phyloP scores from a whole-genome alignment of 2,113 vertebrate species.

The Bubalus kerabau region DNA sequence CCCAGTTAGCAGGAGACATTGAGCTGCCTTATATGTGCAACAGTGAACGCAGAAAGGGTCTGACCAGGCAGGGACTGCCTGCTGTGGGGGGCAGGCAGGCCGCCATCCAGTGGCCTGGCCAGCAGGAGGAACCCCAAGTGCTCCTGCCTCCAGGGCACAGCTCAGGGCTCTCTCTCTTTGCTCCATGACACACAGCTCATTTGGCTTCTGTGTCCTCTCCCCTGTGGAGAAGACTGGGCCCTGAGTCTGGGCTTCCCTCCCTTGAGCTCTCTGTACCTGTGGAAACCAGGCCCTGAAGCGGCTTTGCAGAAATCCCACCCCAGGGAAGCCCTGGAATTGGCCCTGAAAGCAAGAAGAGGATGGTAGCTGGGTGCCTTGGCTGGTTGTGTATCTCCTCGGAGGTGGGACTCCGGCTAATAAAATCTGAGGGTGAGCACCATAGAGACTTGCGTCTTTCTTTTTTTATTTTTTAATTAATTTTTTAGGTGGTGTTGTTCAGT shows the following conservation, averaged over 20 bases:
- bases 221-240: background rate
- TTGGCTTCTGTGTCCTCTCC: background rate
- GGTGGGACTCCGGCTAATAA: constrained; percentile 35
- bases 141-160: background rate
- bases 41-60: background rate
- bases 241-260: background rate
- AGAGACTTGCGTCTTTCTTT: background rate
- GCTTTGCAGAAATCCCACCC: background rate
- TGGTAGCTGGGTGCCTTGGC: background rate
- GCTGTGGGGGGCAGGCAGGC: background rate
- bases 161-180: background rate
- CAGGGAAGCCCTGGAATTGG: rapidly evolving
- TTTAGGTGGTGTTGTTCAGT: background rate
- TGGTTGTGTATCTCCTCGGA: background rate
- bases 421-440: background rate
- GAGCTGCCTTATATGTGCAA: background rate
- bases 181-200: rapidly evolving
- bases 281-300: background rate
- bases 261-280: background rate
- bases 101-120: too few relatives aligned
- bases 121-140: background rate
- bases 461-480: background rate
- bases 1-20: background rate
- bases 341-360: rapidly evolving
- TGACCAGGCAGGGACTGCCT: too few relatives aligned